Conservation (phyloP, 2,113 vertebrate species). For the Chlorodrepanis virens region DNA sequence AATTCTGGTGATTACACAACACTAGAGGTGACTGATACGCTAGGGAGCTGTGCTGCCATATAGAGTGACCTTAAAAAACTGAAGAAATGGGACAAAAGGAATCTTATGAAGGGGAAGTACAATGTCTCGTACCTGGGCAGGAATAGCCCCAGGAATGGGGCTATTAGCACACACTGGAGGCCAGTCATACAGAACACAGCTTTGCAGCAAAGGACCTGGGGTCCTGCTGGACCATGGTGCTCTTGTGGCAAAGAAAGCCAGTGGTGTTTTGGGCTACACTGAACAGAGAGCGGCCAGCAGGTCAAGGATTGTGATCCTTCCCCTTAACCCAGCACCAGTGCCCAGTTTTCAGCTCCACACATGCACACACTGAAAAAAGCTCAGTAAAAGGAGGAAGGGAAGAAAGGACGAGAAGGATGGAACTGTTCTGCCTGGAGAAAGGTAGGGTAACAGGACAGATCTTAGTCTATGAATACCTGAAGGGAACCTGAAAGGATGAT, state of each 20-base stretch:
- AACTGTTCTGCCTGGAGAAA: not conserved
- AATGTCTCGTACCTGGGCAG: not conserved
- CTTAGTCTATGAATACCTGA: not conserved
- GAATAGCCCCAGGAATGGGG: not conserved
- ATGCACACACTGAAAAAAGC: not conserved
- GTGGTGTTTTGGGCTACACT: not conserved
- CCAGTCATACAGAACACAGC: not conserved
- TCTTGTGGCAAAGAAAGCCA: not conserved
- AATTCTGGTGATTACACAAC: not conserved
- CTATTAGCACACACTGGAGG: not conserved
- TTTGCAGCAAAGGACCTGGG: not conserved
- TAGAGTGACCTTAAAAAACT: not conserved
- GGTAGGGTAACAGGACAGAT: rapidly evolving
- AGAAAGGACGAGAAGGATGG: not conserved
- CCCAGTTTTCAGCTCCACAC: not conserved
- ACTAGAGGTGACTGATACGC: not conserved
- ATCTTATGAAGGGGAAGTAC: not conserved
- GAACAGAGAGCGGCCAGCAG: not conserved
- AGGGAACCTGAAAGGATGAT: not conserved
- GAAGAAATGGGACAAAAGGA: not conserved
- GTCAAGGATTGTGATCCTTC: not conserved
- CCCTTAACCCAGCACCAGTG: not conserved
- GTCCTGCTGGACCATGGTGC: not conserved
- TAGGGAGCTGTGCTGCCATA: not conserved
- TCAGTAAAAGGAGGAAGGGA: not conserved